A percentile compares a stretch with the other conserved stretches of the same genome.
Evolutionary conservation across 2,113 vertebrate species (phyloP).

Genomic region (Calcarius ornatus): DNA sequence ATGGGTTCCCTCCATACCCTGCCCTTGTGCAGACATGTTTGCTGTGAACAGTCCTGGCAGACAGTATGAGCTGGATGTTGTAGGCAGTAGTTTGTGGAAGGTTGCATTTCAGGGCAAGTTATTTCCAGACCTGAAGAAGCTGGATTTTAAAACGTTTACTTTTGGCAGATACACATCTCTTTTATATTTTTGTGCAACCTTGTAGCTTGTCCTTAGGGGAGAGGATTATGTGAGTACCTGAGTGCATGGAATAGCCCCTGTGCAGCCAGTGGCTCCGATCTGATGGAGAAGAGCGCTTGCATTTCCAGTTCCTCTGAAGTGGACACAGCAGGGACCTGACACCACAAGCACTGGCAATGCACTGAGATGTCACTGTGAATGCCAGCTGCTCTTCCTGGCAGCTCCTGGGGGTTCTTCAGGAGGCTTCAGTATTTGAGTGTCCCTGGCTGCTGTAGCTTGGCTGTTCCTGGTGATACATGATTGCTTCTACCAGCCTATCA

Average conservation of each 20-base stretch:
- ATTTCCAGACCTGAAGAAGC: background rate
- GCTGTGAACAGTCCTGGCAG: background rate
- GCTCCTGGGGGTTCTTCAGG: background rate
- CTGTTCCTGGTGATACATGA: background rate
- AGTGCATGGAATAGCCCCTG: background rate
- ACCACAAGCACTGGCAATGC: background rate
- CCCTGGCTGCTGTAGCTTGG: background rate
- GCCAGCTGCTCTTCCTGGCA: background rate
- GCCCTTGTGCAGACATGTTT: conserved; percentile 1
- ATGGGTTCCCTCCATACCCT: background rate
- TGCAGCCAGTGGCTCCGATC: background rate
- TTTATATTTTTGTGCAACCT: background rate
- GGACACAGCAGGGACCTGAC: background rate
- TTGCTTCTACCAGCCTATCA: background rate
- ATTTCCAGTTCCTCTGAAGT: background rate
- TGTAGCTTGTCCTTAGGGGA: background rate
- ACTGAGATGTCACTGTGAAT: background rate
- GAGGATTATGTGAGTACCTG: background rate
- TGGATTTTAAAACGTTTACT: background rate
- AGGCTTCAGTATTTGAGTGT: background rate
- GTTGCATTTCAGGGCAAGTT: background rate
- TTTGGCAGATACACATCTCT: background rate
- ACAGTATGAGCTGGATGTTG: background rate
- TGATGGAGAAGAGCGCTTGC: background rate
- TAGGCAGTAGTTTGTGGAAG: background rate